Evolutionary conservation across 2,113 vertebrate species (phyloP).

Genomic region (Calypte anna): DNA sequence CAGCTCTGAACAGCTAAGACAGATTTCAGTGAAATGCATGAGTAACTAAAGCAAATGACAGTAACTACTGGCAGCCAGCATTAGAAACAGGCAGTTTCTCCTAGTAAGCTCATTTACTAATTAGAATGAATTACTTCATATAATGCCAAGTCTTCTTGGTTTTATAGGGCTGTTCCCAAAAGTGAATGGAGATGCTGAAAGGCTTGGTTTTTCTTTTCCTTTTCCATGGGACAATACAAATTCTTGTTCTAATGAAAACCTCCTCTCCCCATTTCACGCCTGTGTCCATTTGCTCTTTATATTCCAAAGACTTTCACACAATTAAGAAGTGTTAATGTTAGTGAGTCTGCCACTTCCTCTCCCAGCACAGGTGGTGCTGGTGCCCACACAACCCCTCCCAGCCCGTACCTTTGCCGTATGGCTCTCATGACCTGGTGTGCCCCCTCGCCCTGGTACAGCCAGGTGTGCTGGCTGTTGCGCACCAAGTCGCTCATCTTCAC

Average conservation of each 20-base stretch:
- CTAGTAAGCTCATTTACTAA: conserved; percentile 54
- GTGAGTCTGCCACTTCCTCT: not conserved
- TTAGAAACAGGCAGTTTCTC: conserved; percentile 25
- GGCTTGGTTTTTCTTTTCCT: conserved; percentile 34
- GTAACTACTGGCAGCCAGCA: conserved; percentile 47
- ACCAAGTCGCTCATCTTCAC: conserved; percentile 82
- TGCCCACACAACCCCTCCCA: not conserved
- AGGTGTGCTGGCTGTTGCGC: conserved; percentile 90
- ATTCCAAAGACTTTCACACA: not conserved
- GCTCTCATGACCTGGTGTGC: conserved; percentile 89
- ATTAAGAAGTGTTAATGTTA: conserved; percentile 22
- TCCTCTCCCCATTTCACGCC: not conserved
- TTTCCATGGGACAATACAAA: conserved; percentile 17
- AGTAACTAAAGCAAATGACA: conserved; percentile 56
- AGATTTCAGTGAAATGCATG: conserved; percentile 55
- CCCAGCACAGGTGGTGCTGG: not conserved
- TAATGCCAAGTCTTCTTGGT: conserved; percentile 45
- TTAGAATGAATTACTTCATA: conserved; percentile 52
- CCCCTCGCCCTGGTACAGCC: conserved; percentile 91
- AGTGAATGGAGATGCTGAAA: conserved; percentile 56
- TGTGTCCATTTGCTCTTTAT: not conserved
- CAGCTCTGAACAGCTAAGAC: conserved; percentile 17
- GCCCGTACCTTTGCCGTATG: conserved; percentile 88
- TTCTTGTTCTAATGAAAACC: conserved; percentile 46
- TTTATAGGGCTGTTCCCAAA: conserved; percentile 56